Conservation (phyloP, 2,888 invertebrate species). For the Troides oblongomaculatus region DNA sequence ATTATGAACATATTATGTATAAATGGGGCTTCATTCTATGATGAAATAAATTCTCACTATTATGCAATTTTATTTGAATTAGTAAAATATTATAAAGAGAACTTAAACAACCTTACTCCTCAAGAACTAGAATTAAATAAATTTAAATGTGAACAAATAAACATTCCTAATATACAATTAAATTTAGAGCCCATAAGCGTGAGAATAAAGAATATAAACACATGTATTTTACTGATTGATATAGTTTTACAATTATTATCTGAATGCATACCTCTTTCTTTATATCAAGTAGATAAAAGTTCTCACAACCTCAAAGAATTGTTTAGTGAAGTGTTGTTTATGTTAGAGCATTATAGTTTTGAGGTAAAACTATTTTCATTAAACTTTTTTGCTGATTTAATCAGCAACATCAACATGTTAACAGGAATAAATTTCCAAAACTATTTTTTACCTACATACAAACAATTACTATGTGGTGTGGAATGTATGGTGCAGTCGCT, state of each 20-base stretch:
- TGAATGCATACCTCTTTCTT: constrained; percentile 58
- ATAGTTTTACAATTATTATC: constrained; percentile 59
- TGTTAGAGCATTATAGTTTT: constrained; percentile 60
- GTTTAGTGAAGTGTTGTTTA: constrained; percentile 48
- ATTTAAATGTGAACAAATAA: constrained; percentile 66
- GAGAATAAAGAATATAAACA: constrained; percentile 52
- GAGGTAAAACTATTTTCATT: constrained; percentile 60
- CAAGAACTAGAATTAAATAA: constrained; percentile 55
- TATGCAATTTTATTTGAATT: constrained; percentile 60
- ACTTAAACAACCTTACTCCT: constrained; percentile 32
- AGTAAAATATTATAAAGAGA: constrained; percentile 63
- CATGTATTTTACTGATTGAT: constrained; percentile 59
- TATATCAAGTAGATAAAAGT: constrained; percentile 48
- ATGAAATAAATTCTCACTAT: constrained; percentile 73
- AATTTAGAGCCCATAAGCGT: constrained; percentile 68
- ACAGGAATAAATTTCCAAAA: constrained; percentile 48
- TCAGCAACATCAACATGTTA: constrained; percentile 52
- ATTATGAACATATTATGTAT: constrained; percentile 75
- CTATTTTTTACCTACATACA: constrained; percentile 48
- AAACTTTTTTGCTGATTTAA: constrained; percentile 58
- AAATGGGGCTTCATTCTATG: constrained; percentile 74
- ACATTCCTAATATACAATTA: constrained; percentile 59
- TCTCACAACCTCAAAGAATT: constrained; percentile 43
- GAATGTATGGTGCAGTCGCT: constrained; percentile 54
- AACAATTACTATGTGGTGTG: constrained; percentile 46